Base-by-base conservation (phyloP, 1,140 invertebrate species). In the Nymphalis io region DNA sequence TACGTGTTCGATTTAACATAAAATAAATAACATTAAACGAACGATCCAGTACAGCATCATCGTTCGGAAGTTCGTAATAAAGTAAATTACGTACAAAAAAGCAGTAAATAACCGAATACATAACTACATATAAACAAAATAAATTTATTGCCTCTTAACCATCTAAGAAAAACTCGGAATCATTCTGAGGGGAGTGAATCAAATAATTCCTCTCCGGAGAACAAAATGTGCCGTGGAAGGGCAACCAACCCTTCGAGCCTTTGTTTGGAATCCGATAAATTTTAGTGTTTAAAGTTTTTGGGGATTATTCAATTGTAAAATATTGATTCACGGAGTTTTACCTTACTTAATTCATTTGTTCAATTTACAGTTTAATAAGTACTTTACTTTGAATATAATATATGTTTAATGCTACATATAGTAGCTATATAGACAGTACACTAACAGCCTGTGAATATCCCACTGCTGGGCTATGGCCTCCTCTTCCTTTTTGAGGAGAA, bases 141-240 rank as follows among this genome's bases (percentile, higher is more conserved):
- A 75, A 81, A 86, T 86, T 83, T 86, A 84, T 86, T 63, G 73
- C 69, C 73, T 79, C 77, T 76, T 79, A 78, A 81, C 75, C 75
- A 76, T 73, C 69, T 71, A 76, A 78, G 78, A 74, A 82, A 82
- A 79, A 86, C 73, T 74, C 74, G 27, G 71, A 75, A 80, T 84
- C 82, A 82, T 78, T 83, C 75, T 79, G 72, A 75, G 74, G 73
- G 70, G 72, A 72, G 70, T 67, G 77, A 82, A 83, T 80, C 77
- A 82, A 83, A 81, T 81, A 80, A 82, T 79, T 77, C 70, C 72
- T 68, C 73, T 65, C 63, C 0, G 63, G 67, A 71, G 77, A 70
- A 74, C 73, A 63, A 78, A 81, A 80, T 80, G 74, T 84, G 80
- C 80, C 39, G 77, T 78, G 79, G 73, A 40, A 61, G 65, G 55